Evolutionary conservation across 1,140 invertebrate genomes (phyloP).

Genomic region (Copidosoma floridanum): DNA sequence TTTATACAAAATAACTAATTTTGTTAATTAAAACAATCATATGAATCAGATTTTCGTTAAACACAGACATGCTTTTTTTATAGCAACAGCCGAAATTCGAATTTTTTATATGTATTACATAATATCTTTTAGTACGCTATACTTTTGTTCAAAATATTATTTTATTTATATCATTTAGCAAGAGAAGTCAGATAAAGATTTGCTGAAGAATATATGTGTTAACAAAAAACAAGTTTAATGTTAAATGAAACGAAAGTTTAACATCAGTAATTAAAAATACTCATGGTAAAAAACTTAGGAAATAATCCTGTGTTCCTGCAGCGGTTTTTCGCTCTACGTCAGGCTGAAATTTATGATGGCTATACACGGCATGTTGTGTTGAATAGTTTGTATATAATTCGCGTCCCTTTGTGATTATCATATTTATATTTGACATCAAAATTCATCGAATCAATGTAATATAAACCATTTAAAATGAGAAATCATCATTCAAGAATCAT

Average conservation of each 20-base stretch:
- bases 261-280: too few relatives aligned
- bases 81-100: too few relatives aligned
- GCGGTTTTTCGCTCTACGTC: constrained; percentile 25
- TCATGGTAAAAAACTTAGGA: constrained; percentile 27
- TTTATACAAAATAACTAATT: too few relatives aligned
- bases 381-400: constrained; percentile 26
- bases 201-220: too few relatives aligned
- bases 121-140: too few relatives aligned
- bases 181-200: too few relatives aligned
- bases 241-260: not conserved
- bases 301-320: constrained; percentile 38
- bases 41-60: too few relatives aligned
- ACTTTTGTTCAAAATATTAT: too few relatives aligned
- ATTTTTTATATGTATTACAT: too few relatives aligned
- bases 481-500: constrained; percentile 21
- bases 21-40: too few relatives aligned
- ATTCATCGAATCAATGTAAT: not conserved
- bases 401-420: constrained; percentile 30
- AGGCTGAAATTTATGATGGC: constrained; percentile 25
- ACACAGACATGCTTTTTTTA: too few relatives aligned
- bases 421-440: constrained; percentile 22
- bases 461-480: constrained; percentile 6
- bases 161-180: too few relatives aligned
- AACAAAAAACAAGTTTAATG: not conserved
- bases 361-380: constrained; percentile 37